A percentile compares a stretch with the other conserved stretches of the same genome.
Evolutionary conservation across 30 jellyfish, hydroid and myxozoan species (phyloP).

Genomic region (Hydra vulgaris): DNA sequence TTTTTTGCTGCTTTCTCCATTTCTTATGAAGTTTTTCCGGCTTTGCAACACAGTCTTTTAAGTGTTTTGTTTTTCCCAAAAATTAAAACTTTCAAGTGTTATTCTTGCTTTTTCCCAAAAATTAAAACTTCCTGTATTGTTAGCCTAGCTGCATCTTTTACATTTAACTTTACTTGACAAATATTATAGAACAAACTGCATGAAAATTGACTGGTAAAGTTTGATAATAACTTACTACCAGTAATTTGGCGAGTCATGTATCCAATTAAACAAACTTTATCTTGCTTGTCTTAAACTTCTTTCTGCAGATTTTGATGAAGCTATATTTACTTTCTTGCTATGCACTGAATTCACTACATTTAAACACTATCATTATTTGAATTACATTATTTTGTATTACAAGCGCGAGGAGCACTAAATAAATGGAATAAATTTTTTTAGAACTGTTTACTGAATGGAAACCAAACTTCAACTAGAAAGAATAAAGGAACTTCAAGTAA

Average conservation of each 20-base stretch:
- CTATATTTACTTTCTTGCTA: too few species aligned
- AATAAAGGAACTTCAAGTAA: too few species aligned
- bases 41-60: background rate
- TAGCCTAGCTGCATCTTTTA: background rate
- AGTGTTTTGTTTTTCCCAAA: background rate
- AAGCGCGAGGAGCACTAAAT: too few species aligned
- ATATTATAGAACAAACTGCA: background rate
- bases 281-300: background rate
- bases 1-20: background rate
- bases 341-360: too few species aligned
- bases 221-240: background rate
- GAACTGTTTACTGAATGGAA: too few species aligned
- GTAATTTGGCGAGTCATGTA: background rate
- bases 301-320: background rate
- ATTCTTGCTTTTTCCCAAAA: background rate
- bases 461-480: too few species aligned
- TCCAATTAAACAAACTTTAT: background rate
- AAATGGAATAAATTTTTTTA: too few species aligned
- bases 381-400: too few species aligned
- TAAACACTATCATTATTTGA: too few species aligned
- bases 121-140: background rate
- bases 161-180: background rate
- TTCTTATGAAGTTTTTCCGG: background rate
- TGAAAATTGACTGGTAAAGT: background rate
- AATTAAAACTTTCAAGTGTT: background rate